Conservation (phyloP, 2,113 vertebrate species). For the Leucoraja erinaceus region DNA sequence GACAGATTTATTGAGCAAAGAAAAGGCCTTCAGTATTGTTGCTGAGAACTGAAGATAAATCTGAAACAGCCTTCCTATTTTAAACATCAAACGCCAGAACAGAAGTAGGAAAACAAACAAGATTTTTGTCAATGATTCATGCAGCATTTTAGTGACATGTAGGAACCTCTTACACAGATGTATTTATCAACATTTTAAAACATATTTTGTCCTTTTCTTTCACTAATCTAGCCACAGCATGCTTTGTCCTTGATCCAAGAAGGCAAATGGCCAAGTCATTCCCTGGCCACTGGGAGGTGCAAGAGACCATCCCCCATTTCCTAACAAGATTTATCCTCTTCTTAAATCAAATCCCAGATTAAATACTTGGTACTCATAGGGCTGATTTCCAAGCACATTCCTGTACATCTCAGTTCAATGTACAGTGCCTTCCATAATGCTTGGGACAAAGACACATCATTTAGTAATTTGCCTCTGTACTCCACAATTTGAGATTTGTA, state of each 20-base stretch:
- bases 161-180: neutral
- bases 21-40: slow-evolving; percentile 11
- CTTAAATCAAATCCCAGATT: neutral
- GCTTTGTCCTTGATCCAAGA: neutral
- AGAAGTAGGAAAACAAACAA: neutral
- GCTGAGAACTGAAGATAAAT: neutral
- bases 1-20: slow-evolving; percentile 18
- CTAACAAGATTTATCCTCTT: neutral
- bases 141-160: neutral
- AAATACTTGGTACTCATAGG: neutral
- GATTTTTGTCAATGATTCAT: slow-evolving; percentile 7
- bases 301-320: neutral
- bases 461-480: too few relatives aligned
- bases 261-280: neutral
- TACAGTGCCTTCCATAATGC: neutral
- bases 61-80: slow-evolving; percentile 10
- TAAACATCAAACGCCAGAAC: slow-evolving; percentile 15
- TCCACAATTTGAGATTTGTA: too few relatives aligned
- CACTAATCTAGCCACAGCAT: neutral
- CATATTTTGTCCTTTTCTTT: neutral
- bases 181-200: neutral
- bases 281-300: neutral
- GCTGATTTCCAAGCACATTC: neutral
- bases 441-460: too few relatives aligned
- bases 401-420: neutral